These are phyloP conservation scores for Salmo trutta DNA, from an alignment of 2,797 vertebrate species.

Conservation along the genomic window DNA sequence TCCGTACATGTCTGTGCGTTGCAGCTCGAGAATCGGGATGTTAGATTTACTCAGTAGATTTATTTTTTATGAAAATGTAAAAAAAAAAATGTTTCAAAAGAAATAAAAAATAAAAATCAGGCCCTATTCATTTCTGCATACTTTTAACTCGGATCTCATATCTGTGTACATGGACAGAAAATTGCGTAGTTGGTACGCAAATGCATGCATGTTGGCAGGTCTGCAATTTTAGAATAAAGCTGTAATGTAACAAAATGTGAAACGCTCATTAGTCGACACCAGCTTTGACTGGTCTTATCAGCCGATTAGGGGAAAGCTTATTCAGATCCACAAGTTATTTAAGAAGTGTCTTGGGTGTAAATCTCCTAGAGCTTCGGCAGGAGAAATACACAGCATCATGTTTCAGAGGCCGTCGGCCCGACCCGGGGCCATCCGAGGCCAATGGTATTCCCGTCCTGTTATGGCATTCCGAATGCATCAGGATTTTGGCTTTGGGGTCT, in stretches of 20 bases:
- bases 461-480: background rate
- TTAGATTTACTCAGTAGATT: too few relatives aligned
- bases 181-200: too few relatives aligned
- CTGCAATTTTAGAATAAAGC: too few relatives aligned
- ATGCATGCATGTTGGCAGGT: too few relatives aligned
- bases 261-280: background rate
- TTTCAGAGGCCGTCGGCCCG: constrained; percentile 12
- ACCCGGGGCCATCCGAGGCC: background rate
- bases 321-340: constrained; percentile 1
- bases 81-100: too few relatives aligned
- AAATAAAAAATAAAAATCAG: too few relatives aligned
- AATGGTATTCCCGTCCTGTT: background rate
- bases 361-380: background rate
- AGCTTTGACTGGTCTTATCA: background rate
- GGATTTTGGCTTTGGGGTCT: background rate
- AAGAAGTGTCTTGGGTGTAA: background rate
- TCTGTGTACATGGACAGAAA: too few relatives aligned
- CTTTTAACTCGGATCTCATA: too few relatives aligned
- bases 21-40: too few relatives aligned
- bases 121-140: too few relatives aligned
- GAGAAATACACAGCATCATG: constrained; percentile 8
- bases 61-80: too few relatives aligned
- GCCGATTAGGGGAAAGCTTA: background rate
- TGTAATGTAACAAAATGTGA: background rate
- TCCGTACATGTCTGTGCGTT: too few relatives aligned